A percentile compares a stretch with the other conserved stretches of the same genome.
Evolutionary conservation across 2,888 invertebrate species (phyloP).

Genomic region (Omphaloscelis lunosa): DNA sequence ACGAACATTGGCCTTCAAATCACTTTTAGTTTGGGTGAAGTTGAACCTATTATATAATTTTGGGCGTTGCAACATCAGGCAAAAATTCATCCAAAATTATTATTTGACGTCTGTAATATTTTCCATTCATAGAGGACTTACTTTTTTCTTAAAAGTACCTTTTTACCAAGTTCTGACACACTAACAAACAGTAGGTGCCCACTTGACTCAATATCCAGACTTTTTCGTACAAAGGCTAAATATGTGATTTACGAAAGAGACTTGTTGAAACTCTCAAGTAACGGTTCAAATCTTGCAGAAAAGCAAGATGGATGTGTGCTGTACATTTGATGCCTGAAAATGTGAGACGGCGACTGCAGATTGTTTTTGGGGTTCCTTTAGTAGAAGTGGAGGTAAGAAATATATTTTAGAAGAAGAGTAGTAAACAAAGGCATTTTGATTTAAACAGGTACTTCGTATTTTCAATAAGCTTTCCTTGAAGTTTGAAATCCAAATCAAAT

Average conservation of each 20-base stretch:
- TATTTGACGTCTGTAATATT: not conserved
- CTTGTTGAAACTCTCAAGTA: constrained; percentile 60
- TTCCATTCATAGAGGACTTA: not conserved
- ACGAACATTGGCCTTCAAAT: no score
- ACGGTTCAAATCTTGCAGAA: constrained; percentile 60
- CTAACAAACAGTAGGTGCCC: not conserved
- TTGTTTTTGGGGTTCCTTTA: constrained; percentile 56
- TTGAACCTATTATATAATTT: no score
- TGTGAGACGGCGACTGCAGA: constrained; percentile 50
- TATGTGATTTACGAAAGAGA: constrained; percentile 60
- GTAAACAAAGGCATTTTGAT: not conserved
- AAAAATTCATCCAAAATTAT: no score
- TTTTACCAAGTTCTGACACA: not conserved
- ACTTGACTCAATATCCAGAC: constrained; percentile 21
- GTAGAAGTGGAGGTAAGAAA: not conserved
- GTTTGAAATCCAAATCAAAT: not conserved
- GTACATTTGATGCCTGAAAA: constrained; percentile 64
- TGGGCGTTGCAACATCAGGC: no score
- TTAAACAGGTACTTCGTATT: no score
- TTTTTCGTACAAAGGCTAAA: constrained; percentile 37
- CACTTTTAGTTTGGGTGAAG: no score
- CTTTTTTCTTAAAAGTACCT: not conserved
- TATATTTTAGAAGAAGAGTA: not conserved
- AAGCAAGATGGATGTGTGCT: constrained; percentile 66
- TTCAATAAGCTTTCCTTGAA: no score